Base-by-base conservation (phyloP, 1,140 invertebrate genomes). In the Mercenaria mercenaria region DNA sequence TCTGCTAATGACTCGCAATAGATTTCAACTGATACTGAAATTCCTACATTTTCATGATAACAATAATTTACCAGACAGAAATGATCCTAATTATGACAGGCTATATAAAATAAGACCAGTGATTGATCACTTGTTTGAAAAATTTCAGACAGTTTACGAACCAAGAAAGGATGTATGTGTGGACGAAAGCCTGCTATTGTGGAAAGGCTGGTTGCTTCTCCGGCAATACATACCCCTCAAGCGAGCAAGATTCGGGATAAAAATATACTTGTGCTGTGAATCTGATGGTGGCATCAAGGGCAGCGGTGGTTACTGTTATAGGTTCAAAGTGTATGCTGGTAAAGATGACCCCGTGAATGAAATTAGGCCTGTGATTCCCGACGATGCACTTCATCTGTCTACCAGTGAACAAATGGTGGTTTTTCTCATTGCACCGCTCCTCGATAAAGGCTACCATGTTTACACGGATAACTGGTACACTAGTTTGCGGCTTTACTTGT, bases 381-480 rank as follows among this genome's bases (percentile, higher is more conserved):
- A 69, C 13, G 29, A 18, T 69, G 64, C 64, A 69, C 18, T 69
- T 69, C 13, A 20, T 85, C 11, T 41, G 59, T n/a, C n/a, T n/a
- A n/a, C n/a, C n/a, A n/a, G n/a, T n/a, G n/a, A n/a, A n/a, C n/a
- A n/a, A n/a, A n/a, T n/a, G n/a, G n/a, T n/a, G n/a, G n/a, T n/a
- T n/a, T n/a, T n/a, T n/a, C n/a, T n/a, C n/a, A n/a, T n/a, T n/a
- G n/a, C n/a, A n/a, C n/a, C n/a, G n/a, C n/a, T n/a, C n/a, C n/a
- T n/a, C n/a, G n/a, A n/a, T n/a, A 86, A 86, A 52, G 83, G 82
- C 59, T 72, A 85, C 61, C 82, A 85, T 29, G 61, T 85, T 43
- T 72, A 72, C 61, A 85, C 61, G 4, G 83, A 86, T 43, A 86
- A 86, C 29, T 86, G 67, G 64, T 86, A 86, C 67, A 86, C 64